These are phyloP conservation scores for Phalanger gymnotis DNA, from an alignment of 2,797 vertebrate genomes.

Conservation along the genomic window DNA sequence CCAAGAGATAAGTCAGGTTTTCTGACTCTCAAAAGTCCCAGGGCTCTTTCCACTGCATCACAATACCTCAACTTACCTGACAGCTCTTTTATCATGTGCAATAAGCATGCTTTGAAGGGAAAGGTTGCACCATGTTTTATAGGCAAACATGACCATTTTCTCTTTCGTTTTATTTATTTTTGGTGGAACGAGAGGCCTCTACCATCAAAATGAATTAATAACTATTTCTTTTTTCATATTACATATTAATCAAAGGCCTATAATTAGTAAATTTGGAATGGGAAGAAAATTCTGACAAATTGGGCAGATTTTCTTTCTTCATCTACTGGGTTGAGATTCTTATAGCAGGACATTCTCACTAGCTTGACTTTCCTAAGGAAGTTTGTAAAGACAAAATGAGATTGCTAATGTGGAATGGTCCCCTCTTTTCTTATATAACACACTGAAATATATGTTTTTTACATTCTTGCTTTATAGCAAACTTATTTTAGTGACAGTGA, in stretches of 20 bases:
- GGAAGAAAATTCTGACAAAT: neutral
- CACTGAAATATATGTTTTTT: neutral
- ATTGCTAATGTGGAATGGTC: neutral
- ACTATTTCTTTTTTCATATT: neutral
- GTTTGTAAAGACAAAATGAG: neutral
- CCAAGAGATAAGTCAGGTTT: neutral
- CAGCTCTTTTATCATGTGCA: neutral
- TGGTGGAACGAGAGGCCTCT: neutral
- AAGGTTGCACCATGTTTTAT: slow-evolving; percentile 27
- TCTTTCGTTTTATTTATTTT: neutral
- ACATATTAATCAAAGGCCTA: neutral
- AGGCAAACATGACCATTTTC: neutral
- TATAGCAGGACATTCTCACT: neutral
- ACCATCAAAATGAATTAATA: neutral
- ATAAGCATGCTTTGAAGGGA: neutral
- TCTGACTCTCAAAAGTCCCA: neutral
- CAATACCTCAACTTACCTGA: neutral
- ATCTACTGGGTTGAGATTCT: neutral
- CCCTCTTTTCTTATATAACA: neutral
- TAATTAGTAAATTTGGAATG: neutral
- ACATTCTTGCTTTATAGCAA: neutral
- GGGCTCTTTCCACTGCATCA: neutral
- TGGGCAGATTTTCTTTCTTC: neutral
- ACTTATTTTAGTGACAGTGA: neutral
- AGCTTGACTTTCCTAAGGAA: neutral